These are phyloP conservation scores for Quadroppia sp. DNA, from an alignment of 2,888 invertebrate species.

Conservation along the genomic window DNA sequence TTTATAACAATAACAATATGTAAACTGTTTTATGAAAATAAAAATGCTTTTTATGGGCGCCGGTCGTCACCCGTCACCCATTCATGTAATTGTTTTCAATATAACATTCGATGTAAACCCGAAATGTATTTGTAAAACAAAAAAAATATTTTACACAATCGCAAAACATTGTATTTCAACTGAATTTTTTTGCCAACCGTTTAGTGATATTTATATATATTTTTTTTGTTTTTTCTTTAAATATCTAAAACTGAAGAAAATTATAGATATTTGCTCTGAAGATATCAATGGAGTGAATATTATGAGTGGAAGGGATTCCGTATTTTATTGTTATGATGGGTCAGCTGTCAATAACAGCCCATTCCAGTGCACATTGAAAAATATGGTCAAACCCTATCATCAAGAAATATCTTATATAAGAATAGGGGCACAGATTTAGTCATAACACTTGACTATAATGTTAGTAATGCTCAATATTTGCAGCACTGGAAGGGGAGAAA, in stretches of 20 bases:
- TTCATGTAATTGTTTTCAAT: not conserved
- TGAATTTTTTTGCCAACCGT: not conserved
- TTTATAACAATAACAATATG: not conserved
- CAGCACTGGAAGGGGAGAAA: not conserved
- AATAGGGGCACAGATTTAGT: not conserved
- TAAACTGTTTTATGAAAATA: too few relatives aligned
- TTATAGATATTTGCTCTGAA: not conserved
- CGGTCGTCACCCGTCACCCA: constrained; percentile 1
- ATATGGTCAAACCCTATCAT: not conserved
- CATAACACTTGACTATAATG: not conserved
- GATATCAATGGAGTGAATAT: not conserved
- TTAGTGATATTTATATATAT: not conserved
- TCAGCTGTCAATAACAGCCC: constrained; percentile 14
- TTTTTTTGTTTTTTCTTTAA: not conserved
- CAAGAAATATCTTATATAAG: not conserved
- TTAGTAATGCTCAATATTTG: not conserved
- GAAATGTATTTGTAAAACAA: not conserved
- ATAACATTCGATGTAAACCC: not conserved
- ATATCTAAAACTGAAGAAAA: not conserved
- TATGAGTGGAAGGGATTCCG: not conserved
- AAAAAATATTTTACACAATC: not conserved
- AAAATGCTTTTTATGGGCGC: not conserved
- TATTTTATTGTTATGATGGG: constrained; percentile 1
- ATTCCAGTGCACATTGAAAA: not conserved
- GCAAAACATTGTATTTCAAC: not conserved